Base-by-base conservation (phyloP, 1,140 invertebrate species). In the Prorops nasuta region DNA sequence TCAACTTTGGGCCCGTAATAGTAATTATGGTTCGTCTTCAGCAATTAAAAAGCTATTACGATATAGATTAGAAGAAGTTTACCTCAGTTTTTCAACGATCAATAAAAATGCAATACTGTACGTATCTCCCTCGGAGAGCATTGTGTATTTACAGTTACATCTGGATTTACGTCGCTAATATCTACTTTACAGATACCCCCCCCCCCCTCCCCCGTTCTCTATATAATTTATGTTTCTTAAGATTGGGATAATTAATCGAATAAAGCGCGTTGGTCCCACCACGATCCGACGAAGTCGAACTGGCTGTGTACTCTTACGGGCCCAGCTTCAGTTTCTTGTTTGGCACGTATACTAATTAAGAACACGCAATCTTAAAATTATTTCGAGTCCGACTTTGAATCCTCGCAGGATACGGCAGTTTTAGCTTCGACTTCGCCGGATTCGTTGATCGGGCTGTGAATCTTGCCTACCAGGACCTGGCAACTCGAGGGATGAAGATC, bases 261-360 rank as follows among this genome's bases (percentile, higher is more conserved):
- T 9, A 8, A 18, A 41, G 41, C 53, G 46, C 19, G 24, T 67
- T 68, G 64, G 67, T 67, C 62, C 66, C 63, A 56, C 49, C 54
- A 37, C 49, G 44, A 58, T 67, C 19, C 39, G 40, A 18, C 34
- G 52, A 54, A 40, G 42, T 42, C 44, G 46, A 42, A 44, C 20
- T 51, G 21, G 36, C 31, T 37, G 34, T 47, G 49, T 57, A 62
- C 49, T 43, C 44, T 56, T 56, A 56, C 58, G 46, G 60, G 56
- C 52, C 63, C 48, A 46, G n/a, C n/a, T n/a, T n/a, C n/a, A n/a
- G n/a, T n/a, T n/a, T n/a, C n/a, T n/a, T 51, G 28, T 66, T 71
- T 69, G 66, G 67, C 66, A 70, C 69, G 51, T 56, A 54, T 50
- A 59, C 60, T 61, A 63, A 48, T n/a, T n/a, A n/a, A 45, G 45